These are phyloP conservation scores for Sphenodon punctatus DNA, from an alignment of 2,797 vertebrate species.

Conservation along the genomic window DNA sequence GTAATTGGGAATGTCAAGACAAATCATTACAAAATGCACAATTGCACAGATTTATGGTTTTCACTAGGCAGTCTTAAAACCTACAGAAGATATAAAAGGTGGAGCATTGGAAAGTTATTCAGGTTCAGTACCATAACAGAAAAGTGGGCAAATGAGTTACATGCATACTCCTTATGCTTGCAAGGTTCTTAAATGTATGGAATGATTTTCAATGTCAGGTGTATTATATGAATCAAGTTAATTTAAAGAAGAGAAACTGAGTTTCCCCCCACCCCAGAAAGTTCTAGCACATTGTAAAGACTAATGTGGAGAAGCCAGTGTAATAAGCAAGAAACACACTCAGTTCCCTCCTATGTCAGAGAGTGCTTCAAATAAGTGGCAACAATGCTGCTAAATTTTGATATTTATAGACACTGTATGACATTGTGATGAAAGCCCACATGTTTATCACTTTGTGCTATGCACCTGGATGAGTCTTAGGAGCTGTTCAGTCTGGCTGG, in stretches of 20 bases:
- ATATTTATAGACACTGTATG: not conserved
- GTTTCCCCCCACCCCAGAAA: too few species aligned
- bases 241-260: slow-evolving; percentile 34
- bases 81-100: not conserved
- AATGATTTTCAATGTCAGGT: slow-evolving; percentile 14
- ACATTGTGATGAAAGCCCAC: too few species aligned
- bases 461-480: too few species aligned
- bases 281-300: not conserved
- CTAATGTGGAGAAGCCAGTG: not conserved
- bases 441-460: too few species aligned
- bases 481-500: too few species aligned
- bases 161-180: slow-evolving; percentile 15
- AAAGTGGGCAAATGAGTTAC: not conserved
- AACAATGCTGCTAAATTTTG: not conserved
- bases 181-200: slow-evolving; percentile 50
- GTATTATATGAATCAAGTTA: not conserved
- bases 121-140: not conserved
- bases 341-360: not conserved
- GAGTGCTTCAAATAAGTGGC: not conserved
- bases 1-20: slow-evolving; percentile 70
- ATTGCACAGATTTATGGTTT: slow-evolving; percentile 57
- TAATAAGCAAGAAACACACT: not conserved
- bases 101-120: not conserved
- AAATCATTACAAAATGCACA: slow-evolving; percentile 52
- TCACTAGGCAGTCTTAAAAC: slow-evolving; percentile 33